A percentile compares a stretch with the other conserved stretches of the same genome.
Evolutionary conservation across 2,888 invertebrate species (phyloP).

Genomic region (Molorchus minor): DNA sequence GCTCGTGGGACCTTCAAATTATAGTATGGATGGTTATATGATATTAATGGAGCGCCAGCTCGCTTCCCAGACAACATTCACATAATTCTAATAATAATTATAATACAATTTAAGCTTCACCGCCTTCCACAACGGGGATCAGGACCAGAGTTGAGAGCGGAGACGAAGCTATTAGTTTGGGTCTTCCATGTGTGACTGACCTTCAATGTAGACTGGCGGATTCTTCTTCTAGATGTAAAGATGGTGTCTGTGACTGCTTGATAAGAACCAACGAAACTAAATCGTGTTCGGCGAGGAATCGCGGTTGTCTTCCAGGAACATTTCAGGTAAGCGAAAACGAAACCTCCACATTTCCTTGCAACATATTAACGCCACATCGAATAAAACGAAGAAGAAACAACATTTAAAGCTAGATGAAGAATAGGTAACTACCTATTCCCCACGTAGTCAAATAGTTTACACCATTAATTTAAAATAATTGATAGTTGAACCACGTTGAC

Average conservation of each 20-base stretch:
- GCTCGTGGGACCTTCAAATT: too few relatives aligned
- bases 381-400: not conserved
- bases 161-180: slow-evolving; percentile 74
- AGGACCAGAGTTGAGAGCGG: slow-evolving; percentile 61
- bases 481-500: too few relatives aligned
- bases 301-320: slow-evolving; percentile 85
- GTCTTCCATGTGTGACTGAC: slow-evolving; percentile 78
- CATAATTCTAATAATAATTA: too few relatives aligned
- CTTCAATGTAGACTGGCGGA: slow-evolving; percentile 84
- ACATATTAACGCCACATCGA: not conserved
- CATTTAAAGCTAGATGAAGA: too few relatives aligned
- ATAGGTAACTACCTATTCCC: too few relatives aligned
- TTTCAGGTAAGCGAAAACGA: slow-evolving; percentile 80
- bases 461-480: too few relatives aligned
- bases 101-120: slow-evolving; percentile 40
- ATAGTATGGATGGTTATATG: too few relatives aligned
- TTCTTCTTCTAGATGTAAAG: slow-evolving; percentile 76
- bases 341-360: too few relatives aligned
- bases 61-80: too few relatives aligned
- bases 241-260: slow-evolving; percentile 82
- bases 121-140: slow-evolving; percentile 54
- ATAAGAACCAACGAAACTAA: slow-evolving; percentile 68
- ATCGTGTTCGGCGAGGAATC: slow-evolving; percentile 75
- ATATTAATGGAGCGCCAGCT: too few relatives aligned
- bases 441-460: not conserved